Evolutionary conservation across 2,888 invertebrate species (phyloP), one percentile per base, ranked within the genome.

Genomic region (Stenchaetothrips biformis): DNA sequence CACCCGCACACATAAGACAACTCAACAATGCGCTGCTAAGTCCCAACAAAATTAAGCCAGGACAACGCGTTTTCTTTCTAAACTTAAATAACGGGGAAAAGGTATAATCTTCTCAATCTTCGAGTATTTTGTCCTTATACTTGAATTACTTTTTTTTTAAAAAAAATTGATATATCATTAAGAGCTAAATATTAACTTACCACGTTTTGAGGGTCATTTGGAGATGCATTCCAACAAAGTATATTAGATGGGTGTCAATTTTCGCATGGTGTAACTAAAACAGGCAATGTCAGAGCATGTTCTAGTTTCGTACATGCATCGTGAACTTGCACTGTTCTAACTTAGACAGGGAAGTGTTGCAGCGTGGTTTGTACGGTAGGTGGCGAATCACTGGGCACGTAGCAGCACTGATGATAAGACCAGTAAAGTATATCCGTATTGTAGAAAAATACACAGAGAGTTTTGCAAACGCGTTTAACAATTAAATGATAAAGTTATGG

Each of bases 301-400:
- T 25, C 67, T 74, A 74, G 67, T 25, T 74, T 74, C 21, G 67
- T 74, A 74, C 67, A 74, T 74, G 67, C 67, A 74, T 74, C 25
- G 67, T 74, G 67, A 74, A 74, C 67, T 74, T 74, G 67, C 67
- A 74, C 67, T 74, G 67, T n/a, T 74, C 25, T 37, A 37, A 37
- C 37, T 25, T 74, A 74, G 25, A 9, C 8, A 18, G 53, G 53
- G 11, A 53, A 53, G 11, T 53, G 4, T 53, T 53, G 53, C 16
- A 59, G 59, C 16, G 59, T 59, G 59, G 59, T 59, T 37, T 37
- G 59, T 7, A 74, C 67, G 67, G 67, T 74, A 74, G 67, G 67
- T 74, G 67, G 67, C 25, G 21, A 21, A 74, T 74, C 67, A n/a
- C 67, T 21, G 67, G 67, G n/a, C 67, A 74, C 67, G 67, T 74